Evolutionary conservation across 2,113 vertebrate species (phyloP), one percentile per base, ranked within the genome.

Genomic region (Centropus unirufus): DNA sequence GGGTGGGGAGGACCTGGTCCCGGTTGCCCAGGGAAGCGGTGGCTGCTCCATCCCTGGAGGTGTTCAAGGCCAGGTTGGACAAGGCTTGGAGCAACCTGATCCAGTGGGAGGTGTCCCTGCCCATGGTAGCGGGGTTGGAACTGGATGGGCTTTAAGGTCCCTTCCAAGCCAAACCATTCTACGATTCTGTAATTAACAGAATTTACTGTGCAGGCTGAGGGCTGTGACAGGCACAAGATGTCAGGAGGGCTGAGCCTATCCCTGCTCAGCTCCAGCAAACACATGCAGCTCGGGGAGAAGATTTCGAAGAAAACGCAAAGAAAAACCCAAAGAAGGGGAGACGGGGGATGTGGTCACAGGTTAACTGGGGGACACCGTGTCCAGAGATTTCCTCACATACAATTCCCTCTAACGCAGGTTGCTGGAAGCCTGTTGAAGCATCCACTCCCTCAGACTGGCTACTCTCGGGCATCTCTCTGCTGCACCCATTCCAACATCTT

Each of bases 131-230:
- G 14, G 47, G 47, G 44, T 44, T 47, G 47, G 47, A 22, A 47
- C 47, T 20, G 47, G 47, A 47, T 47, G 47, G 11, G 8, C 18
- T 47, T 47, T 47, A 20, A 47, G 47, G 47, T 47, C 47, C 47
- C 47, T 47, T 47, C 47, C 47, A 47, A 47, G 9, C 19, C 47
- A 47, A 47, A 47, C 47, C 18, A 47, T 47, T 22, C 47, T 22
- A 47, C 9, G 18, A 47, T 47, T 47, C 47, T 21, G 11, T 47
- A 20, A 49, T 49, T 49, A 29, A 15, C 8, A 22, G 9, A 11
- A 29, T 0, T 2, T 0, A 3, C 18, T 12, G 23, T 40, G 24
- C 29, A 4, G 46, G 34, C 40, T 39, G 24, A 14, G 32, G 44
- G 30, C 30, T 40, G 55, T 49, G 27, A 66, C 24, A 62, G 47